Percentiles rank a stretch among this genome's conserved stretches.
phyloP scores from a whole-genome alignment of 2,113 vertebrate species.

The Ifrita kowaldi region DNA sequence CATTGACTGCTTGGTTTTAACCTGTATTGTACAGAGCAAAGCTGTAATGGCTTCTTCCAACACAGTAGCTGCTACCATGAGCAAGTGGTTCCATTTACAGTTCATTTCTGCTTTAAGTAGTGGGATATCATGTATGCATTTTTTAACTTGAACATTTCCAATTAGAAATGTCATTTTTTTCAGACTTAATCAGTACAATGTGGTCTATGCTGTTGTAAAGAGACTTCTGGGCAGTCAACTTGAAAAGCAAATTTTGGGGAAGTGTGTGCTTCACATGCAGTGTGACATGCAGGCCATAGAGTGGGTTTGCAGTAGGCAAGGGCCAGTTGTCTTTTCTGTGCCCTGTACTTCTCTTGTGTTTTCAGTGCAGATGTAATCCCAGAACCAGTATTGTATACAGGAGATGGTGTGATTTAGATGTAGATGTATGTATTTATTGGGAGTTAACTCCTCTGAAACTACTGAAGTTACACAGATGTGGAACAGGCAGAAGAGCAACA shows the following conservation, averaged over 20 bases:
- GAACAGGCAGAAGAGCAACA: neutral
- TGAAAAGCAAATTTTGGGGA: constrained; percentile 9
- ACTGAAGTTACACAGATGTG: neutral
- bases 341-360: neutral
- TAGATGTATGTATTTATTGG: neutral
- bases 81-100: neutral
- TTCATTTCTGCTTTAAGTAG: neutral
- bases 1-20: neutral
- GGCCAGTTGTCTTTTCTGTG: constrained; percentile 15
- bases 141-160: neutral
- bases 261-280: neutral
- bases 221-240: neutral
- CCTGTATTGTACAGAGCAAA: neutral
- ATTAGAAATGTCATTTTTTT: neutral
- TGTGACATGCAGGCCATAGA: neutral
- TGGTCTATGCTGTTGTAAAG: neutral
- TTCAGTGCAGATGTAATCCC: neutral
- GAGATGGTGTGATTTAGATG: neutral
- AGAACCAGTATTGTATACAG: neutral
- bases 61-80: neutral
- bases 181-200: neutral
- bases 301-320: neutral
- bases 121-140: neutral
- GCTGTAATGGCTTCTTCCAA: neutral
- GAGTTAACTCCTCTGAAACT: neutral